Evolutionary conservation across 2,797 vertebrate species (phyloP).

Genomic region (Taenioides sp.): DNA sequence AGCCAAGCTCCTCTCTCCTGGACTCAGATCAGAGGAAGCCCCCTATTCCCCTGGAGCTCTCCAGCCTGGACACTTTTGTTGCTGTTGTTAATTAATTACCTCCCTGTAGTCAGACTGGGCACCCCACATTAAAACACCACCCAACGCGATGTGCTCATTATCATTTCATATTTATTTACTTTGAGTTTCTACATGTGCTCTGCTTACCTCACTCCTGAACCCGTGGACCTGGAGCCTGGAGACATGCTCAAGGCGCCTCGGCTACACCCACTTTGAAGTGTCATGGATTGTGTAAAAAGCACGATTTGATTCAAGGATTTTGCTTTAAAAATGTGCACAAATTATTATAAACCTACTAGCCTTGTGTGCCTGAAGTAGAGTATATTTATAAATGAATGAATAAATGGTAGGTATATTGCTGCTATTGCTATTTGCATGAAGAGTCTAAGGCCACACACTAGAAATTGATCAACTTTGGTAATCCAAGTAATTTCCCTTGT

Average conservation of each 20-base stretch:
- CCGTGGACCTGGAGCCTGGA: slow-evolving; percentile 49
- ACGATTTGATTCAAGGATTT: not conserved
- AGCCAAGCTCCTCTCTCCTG: slow-evolving; percentile 64
- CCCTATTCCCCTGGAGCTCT: slow-evolving; percentile 62
- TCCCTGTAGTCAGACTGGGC: slow-evolving; percentile 76
- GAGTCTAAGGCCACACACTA: too few species aligned
- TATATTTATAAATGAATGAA: not conserved
- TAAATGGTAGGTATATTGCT: too few species aligned
- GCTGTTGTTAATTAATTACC: slow-evolving; percentile 83
- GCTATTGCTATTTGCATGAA: too few species aligned
- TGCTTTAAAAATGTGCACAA: not conserved
- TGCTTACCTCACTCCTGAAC: slow-evolving; percentile 54
- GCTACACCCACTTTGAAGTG: slow-evolving; percentile 27
- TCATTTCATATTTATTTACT: slow-evolving; percentile 46
- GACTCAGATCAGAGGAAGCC: slow-evolving; percentile 73
- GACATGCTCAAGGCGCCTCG: slow-evolving; percentile 42
- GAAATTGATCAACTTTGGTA: not conserved
- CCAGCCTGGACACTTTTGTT: slow-evolving; percentile 75
- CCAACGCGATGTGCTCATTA: slow-evolving; percentile 66
- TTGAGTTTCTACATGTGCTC: slow-evolving; percentile 49
- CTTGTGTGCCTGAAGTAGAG: not conserved
- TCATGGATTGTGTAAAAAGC: slow-evolving; percentile 35
- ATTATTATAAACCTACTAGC: not conserved
- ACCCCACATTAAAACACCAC: slow-evolving; percentile 64
- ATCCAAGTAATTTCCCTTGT: too few species aligned